phyloP scores from a whole-genome alignment of 2,113 vertebrate genomes.

The Tympanuchus pallidicinctus region DNA sequence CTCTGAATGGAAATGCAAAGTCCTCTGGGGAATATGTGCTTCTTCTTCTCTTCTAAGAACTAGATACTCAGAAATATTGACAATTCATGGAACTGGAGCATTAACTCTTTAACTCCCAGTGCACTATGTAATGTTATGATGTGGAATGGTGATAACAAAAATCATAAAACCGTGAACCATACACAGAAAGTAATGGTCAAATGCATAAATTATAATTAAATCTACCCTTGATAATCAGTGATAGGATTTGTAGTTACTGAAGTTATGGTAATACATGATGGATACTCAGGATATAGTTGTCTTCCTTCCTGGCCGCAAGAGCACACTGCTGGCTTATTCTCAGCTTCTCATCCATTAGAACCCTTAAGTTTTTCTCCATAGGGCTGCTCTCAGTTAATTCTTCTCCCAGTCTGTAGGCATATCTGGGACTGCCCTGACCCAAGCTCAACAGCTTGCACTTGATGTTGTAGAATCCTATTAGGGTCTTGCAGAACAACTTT shows the following conservation, averaged over 20 bases:
- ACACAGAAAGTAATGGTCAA: not conserved
- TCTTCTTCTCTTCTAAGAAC: too few species aligned
- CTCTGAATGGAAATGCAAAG: too few species aligned
- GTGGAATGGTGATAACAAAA: too few species aligned
- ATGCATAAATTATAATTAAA: not conserved
- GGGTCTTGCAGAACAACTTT: not conserved
- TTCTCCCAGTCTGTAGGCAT: not conserved
- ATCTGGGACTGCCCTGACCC: too few species aligned
- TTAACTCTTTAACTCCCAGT: too few species aligned
- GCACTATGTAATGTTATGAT: too few species aligned
- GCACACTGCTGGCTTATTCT: not conserved
- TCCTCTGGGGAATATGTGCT: too few species aligned
- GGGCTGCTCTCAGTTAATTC: not conserved
- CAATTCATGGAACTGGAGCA: too few species aligned
- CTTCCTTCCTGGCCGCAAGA: not conserved
- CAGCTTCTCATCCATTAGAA: not conserved
- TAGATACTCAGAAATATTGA: too few species aligned
- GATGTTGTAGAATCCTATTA: not conserved
- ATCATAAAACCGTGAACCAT: too few species aligned
- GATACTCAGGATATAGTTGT: not conserved
- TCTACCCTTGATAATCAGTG: not conserved
- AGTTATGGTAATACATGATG: not conserved
- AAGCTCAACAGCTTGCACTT: not conserved
- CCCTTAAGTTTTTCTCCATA: not conserved
- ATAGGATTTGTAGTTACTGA: not conserved